phyloP scores from a whole-genome alignment of 1,140 invertebrate species.

The Lepidurus apus region DNA sequence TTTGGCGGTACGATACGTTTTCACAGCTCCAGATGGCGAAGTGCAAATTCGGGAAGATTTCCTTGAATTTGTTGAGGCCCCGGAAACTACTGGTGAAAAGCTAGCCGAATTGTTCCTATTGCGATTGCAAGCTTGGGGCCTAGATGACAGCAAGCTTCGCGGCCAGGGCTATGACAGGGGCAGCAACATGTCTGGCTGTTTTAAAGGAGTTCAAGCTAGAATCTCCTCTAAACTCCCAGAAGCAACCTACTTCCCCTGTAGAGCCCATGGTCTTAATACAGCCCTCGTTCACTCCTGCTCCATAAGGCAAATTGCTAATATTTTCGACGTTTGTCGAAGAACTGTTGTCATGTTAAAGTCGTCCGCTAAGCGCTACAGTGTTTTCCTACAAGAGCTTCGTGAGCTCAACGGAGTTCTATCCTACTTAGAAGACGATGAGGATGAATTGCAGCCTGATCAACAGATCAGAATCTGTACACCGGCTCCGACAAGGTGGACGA shows the following conservation, averaged over 20 bases:
- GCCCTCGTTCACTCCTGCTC: slow-evolving; percentile 29
- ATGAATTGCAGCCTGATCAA: not conserved
- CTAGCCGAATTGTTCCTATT: slow-evolving; percentile 23
- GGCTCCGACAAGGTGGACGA: slow-evolving; percentile 24
- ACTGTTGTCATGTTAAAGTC: slow-evolving; percentile 17
- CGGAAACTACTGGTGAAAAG: slow-evolving; percentile 24
- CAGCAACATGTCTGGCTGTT: slow-evolving; percentile 28
- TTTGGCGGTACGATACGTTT: slow-evolving; percentile 26
- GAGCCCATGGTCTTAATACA: slow-evolving; percentile 1
- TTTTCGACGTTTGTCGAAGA: slow-evolving; percentile 26
- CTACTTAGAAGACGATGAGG: slow-evolving; percentile 14
- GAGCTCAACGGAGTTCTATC: not conserved
- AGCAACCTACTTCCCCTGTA: too few relatives aligned
- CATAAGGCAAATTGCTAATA: slow-evolving; percentile 27
- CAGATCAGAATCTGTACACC: not conserved
- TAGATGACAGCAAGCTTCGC: slow-evolving; percentile 15
- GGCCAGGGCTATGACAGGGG: not conserved
- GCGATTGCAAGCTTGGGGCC: slow-evolving; percentile 22
- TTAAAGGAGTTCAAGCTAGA: slow-evolving; percentile 29
- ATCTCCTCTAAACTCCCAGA: slow-evolving; percentile 4
- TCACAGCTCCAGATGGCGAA: not conserved
- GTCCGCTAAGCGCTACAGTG: slow-evolving; percentile 27
- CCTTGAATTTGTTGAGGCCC: slow-evolving; percentile 23
- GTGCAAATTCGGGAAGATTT: slow-evolving; percentile 30
- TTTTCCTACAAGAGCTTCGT: slow-evolving; percentile 25